Evolutionary conservation across 2,797 vertebrate genomes (phyloP).

Genomic region (Fundulus diaphanus): DNA sequence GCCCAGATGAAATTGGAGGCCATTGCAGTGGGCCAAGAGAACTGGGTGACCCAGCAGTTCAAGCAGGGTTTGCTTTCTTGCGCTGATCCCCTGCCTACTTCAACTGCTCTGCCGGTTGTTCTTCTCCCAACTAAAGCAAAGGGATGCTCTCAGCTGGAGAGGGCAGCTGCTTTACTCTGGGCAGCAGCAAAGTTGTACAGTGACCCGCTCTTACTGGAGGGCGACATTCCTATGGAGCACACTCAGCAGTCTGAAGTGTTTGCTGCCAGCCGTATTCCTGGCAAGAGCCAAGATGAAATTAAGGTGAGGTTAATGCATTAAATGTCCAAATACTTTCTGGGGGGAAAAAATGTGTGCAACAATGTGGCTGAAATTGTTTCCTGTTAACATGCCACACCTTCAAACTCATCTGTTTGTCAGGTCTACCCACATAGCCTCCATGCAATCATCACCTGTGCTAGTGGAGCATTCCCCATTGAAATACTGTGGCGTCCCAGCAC

Average conservation of each 20-base stretch:
- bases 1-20: slow-evolving; percentile 62
- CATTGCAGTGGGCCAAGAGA: slow-evolving; percentile 66
- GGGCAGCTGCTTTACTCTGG: slow-evolving; percentile 81
- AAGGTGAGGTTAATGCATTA: slow-evolving; percentile 66
- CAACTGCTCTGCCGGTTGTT: slow-evolving; percentile 79
- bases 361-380: neutral
- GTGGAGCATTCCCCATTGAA: slow-evolving; percentile 79
- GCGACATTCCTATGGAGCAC: slow-evolving; percentile 72
- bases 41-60: slow-evolving; percentile 85
- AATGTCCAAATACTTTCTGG: neutral
- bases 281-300: slow-evolving; percentile 75
- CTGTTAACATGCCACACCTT: neutral
- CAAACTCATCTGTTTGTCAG: slow-evolving; percentile 45
- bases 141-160: slow-evolving; percentile 63
- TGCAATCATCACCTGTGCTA: slow-evolving; percentile 74
- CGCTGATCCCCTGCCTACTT: slow-evolving; percentile 75
- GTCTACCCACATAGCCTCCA: slow-evolving; percentile 83
- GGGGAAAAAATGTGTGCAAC: neutral
- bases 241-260: slow-evolving; percentile 84
- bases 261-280: slow-evolving; percentile 80
- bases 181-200: slow-evolving; percentile 79
- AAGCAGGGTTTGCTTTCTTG: slow-evolving; percentile 78
- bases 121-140: slow-evolving; percentile 70
- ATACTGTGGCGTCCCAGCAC: slow-evolving; percentile 68
- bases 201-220: slow-evolving; percentile 78